Base-by-base conservation (phyloP, 2,113 vertebrate genomes). In the Lagopus muta region DNA sequence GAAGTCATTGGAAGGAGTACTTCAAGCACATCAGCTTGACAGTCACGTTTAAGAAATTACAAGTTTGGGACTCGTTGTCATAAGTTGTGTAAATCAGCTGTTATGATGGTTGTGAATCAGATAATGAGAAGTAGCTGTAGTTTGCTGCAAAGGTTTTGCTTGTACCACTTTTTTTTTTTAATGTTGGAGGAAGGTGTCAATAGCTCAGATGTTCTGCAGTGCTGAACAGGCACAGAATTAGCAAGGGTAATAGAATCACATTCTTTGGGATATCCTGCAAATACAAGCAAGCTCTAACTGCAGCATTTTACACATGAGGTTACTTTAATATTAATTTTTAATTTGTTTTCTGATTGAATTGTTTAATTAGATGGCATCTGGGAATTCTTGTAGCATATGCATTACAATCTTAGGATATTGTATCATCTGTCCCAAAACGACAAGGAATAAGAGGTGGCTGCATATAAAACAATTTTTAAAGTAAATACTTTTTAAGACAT, bases 341-440 rank as follows among this genome's bases (percentile, higher is more conserved):
- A 97, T 98, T 97, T 97, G 84, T 96, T 97, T 98, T 97, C 95
- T 96, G 94, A 97, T 97, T 94, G 93, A 96, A 91, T 96, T 96
- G 95, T 97, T 96, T 97, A 96, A 97, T 98, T 97, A 97, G 93
- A 89, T 96, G 71, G 70, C 60, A 50, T 83, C 75, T 92, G 84
- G 70, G 77, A 88, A 84, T 97, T 97, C 67, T 88, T 95, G 92
- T 89, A 87, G 92, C 86, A 70, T 94, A 71, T 89, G 92, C 96
- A 97, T 94, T 95, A 48, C 82, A 94, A 27, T 90, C 93, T 89
- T 95, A 72, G 93, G 91, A 50, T 61, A 45, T 80, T 89, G 78
- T 89, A 88, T 55, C 40, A 94, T 88, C 67, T 86, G 61, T 64
- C 55, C 52, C 85, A 74, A 88, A 97, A 71, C 8, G 38, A 92